A percentile compares a stretch with the other conserved stretches of the same genome.
These are phyloP conservation scores for Lophotis ruficrista DNA, from an alignment of 2,113 vertebrate species.

Conservation along the genomic window DNA sequence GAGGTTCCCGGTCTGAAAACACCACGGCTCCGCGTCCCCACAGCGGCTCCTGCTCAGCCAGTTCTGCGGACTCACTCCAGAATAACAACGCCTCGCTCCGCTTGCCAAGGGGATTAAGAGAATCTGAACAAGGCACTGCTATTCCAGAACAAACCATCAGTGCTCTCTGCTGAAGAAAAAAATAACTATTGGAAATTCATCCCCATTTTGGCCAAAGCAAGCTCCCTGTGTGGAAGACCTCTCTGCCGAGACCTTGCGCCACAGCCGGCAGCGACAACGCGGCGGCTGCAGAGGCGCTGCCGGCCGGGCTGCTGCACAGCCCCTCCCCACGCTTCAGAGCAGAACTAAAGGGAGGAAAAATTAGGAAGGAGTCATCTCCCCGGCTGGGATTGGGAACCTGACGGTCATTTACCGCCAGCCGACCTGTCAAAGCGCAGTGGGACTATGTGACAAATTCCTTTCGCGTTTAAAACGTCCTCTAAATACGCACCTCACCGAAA, in stretches of 20 bases:
- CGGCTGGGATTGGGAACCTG: fast-evolving
- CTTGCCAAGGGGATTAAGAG: neutral
- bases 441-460: neutral
- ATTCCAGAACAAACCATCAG: neutral
- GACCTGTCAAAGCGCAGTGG: neutral
- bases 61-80: neutral
- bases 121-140: neutral
- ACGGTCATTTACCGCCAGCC: neutral
- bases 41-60: neutral
- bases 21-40: neutral
- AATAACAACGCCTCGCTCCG: neutral
- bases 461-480: neutral
- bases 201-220: neutral
- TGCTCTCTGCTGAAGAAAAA: neutral
- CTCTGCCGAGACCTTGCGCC: neutral
- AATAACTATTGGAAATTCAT: neutral
- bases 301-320: fast-evolving
- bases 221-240: neutral
- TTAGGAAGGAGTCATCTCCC: neutral
- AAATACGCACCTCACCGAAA: neutral
- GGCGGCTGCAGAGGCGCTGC: neutral
- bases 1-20: fast-evolving
- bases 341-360: neutral
- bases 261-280: neutral
- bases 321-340: neutral